phyloP scores from a whole-genome alignment of 2,888 invertebrate species.

The Reticulitermes lucifugus region DNA sequence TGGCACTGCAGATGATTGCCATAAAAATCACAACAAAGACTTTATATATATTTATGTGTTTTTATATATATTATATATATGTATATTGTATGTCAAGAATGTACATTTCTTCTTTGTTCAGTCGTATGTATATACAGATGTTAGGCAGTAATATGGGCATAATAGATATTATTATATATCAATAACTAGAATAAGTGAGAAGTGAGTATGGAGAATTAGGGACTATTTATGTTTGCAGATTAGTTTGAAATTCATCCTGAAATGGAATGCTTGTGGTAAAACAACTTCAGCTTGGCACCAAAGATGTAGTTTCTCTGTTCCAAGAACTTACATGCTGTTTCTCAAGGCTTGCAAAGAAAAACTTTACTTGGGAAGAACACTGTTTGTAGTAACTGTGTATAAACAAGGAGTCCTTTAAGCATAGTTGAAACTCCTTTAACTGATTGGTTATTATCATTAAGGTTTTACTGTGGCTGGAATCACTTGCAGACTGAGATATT shows the following conservation, averaged over 20 bases:
- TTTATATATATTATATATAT: slow-evolving; percentile 24
- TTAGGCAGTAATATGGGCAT: slow-evolving; percentile 25
- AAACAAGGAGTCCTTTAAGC: no score
- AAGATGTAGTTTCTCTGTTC: background rate
- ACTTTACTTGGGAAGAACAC: no score
- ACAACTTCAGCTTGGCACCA: background rate
- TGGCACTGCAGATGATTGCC: background rate
- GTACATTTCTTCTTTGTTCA: slow-evolving; percentile 37
- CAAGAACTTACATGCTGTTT: background rate
- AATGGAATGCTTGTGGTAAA: background rate
- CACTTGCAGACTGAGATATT: no score
- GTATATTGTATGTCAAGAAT: slow-evolving; percentile 14
- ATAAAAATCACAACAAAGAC: slow-evolving; percentile 20
- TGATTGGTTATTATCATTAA: no score
- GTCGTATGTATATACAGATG: slow-evolving; percentile 34
- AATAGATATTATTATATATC: slow-evolving; percentile 35
- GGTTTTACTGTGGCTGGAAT: no score
- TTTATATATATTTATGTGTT: slow-evolving; percentile 37
- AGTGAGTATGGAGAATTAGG: background rate
- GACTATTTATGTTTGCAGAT: background rate
- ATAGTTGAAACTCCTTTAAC: no score
- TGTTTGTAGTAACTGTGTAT: no score
- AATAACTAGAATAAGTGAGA: slow-evolving; percentile 25
- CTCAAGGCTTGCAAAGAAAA: background rate
- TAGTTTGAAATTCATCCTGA: slow-evolving; percentile 12